Conservation (phyloP, 2,888 invertebrate genomes). For the Helleia helle region DNA sequence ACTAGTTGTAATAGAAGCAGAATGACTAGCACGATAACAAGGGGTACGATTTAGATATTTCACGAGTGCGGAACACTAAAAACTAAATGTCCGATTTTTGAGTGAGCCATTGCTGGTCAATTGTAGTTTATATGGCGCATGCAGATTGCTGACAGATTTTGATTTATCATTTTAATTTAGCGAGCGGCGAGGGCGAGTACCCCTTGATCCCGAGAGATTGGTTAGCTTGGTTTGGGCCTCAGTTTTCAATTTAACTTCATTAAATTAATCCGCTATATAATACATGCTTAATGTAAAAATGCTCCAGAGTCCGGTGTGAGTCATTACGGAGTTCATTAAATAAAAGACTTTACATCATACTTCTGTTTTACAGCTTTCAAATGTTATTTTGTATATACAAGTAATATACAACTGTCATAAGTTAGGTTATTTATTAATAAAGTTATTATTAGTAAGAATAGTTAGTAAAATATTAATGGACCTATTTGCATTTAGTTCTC, state of each 20-base stretch:
- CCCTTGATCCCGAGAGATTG: slow-evolving; percentile 38
- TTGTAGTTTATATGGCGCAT: slow-evolving; percentile 7
- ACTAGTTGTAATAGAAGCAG: too few relatives aligned
- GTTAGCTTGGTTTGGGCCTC: slow-evolving; percentile 33
- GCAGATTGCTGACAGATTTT: slow-evolving; percentile 45
- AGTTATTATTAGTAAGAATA: too few relatives aligned
- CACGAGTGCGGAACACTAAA: too few relatives aligned
- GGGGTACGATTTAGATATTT: too few relatives aligned
- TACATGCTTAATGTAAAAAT: slow-evolving; percentile 27
- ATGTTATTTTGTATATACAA: too few relatives aligned
- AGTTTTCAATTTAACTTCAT: slow-evolving; percentile 50
- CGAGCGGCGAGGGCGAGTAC: slow-evolving; percentile 51
- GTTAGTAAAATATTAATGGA: too few relatives aligned
- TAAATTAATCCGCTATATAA: slow-evolving; percentile 49
- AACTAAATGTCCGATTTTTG: slow-evolving; percentile 5
- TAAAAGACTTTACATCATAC: too few relatives aligned
- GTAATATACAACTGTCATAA: too few relatives aligned
- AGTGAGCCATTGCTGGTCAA: slow-evolving; percentile 4
- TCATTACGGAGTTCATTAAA: slow-evolving; percentile 1
- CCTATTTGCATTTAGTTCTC: too few relatives aligned
- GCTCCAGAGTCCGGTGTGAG: not conserved
- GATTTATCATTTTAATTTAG: slow-evolving; percentile 72
- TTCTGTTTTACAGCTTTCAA: too few relatives aligned
- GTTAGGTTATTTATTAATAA: too few relatives aligned
- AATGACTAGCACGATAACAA: too few relatives aligned